Percentiles rank a stretch among this genome's conserved stretches.
phyloP scores from a whole-genome alignment of 2,797 vertebrate species.

The Lates japonicus region DNA sequence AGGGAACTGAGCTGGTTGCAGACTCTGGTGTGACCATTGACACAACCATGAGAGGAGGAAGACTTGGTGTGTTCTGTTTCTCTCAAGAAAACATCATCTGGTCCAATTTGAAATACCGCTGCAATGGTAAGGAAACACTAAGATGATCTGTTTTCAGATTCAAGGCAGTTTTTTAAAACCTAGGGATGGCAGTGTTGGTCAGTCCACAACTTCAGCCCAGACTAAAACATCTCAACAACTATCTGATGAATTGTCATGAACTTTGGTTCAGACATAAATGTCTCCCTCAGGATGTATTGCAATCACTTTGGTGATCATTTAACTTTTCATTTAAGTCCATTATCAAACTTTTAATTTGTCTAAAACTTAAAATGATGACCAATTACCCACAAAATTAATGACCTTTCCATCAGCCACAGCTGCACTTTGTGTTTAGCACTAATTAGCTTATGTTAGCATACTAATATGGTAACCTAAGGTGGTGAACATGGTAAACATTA shows the following conservation, averaged over 20 bases:
- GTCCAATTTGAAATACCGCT: slow-evolving; percentile 99
- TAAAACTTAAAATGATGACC: neutral
- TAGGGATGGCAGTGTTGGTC: no score
- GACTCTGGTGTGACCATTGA: slow-evolving; percentile 98
- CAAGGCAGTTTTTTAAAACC: no score
- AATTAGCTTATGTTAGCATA: neutral
- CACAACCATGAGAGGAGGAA: slow-evolving; percentile 98
- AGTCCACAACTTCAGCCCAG: no score
- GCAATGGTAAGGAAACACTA: slow-evolving; percentile 90
- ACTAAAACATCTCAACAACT: neutral
- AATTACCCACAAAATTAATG: neutral
- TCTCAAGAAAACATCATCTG: slow-evolving; percentile 99
- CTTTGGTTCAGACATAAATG: neutral
- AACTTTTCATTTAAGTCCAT: neutral
- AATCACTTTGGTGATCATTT: no score
- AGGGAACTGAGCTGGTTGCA: slow-evolving; percentile 95
- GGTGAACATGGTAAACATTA: neutral
- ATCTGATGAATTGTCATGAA: neutral
- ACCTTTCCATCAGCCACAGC: neutral
- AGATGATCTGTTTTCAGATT: no score
- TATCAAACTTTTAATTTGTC: neutral
- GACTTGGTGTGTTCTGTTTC: slow-evolving; percentile 99
- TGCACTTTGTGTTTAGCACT: neutral
- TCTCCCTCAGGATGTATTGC: neutral
- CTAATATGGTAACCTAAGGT: neutral